phyloP scores from a whole-genome alignment of 2,113 vertebrate genomes.

The Dunckerocampus dactyliophorus region DNA sequence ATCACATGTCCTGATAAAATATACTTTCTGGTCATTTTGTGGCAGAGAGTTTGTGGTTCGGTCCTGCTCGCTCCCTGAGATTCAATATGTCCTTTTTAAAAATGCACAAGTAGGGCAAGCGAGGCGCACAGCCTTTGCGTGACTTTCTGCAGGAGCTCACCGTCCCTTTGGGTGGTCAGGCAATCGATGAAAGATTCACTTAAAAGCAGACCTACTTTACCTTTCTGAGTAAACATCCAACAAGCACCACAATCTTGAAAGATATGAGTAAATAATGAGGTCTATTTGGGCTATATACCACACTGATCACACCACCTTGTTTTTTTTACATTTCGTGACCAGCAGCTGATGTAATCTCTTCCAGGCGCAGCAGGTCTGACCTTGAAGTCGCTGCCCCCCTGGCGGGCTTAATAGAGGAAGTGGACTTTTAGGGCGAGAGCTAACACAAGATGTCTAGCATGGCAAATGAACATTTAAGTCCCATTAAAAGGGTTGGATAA shows the following conservation, averaged over 20 bases:
- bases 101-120: not conserved
- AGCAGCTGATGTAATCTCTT: not conserved
- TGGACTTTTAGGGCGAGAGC: not conserved
- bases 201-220: slow-evolving; percentile 1
- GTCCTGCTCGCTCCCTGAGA: not conserved
- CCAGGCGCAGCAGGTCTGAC: not conserved
- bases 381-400: not conserved
- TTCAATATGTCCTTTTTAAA: not conserved
- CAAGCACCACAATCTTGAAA: not conserved
- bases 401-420: not conserved
- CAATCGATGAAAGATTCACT: not conserved
- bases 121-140: not conserved
- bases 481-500: not conserved
- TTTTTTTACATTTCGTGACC: not conserved
- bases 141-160: not conserved
- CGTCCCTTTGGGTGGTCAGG: not conserved
- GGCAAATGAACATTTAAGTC: not conserved
- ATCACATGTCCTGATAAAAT: too few relatives aligned
- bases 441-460: not conserved
- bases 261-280: not conserved
- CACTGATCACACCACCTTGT: not conserved
- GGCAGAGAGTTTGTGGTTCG: not conserved
- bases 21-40: not conserved
- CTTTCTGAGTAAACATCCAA: not conserved
- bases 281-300: not conserved